Evolutionary conservation across 2,113 vertebrate species (phyloP).

Genomic region (Halichoeres trimaculatus): DNA sequence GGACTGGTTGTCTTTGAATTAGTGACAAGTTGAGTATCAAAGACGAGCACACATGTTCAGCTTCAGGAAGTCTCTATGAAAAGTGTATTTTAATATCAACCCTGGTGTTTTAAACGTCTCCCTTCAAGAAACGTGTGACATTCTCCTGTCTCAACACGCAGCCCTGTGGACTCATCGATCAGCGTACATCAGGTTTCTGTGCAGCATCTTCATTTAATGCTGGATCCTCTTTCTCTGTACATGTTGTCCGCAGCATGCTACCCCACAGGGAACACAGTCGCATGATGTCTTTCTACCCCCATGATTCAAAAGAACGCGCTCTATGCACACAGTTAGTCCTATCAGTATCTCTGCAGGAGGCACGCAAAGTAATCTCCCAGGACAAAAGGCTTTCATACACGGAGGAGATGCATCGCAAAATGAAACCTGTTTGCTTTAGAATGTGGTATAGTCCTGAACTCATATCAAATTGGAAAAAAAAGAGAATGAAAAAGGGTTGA

Average conservation of each 20-base stretch:
- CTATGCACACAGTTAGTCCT: conserved; percentile 50
- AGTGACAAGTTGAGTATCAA: background rate
- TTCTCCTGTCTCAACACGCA: conserved; percentile 30
- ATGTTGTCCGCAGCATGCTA: conserved; percentile 27
- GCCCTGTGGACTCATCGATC: conserved; percentile 55
- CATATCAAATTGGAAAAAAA: conserved; percentile 3
- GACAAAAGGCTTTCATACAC: conserved; percentile 41
- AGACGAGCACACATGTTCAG: background rate
- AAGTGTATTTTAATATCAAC: background rate
- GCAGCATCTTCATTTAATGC: conserved; percentile 51
- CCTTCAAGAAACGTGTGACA: conserved; percentile 44
- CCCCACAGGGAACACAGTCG: conserved; percentile 45
- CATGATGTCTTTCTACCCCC: background rate
- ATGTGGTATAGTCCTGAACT: conserved; percentile 12
- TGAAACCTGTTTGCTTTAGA: conserved; percentile 9
- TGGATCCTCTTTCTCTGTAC: conserved; percentile 31
- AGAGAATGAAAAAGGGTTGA: background rate
- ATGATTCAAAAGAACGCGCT: conserved; percentile 34
- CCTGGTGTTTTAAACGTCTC: conserved; percentile 7
- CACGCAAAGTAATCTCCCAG: conserved; percentile 32
- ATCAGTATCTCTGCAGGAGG: conserved; percentile 43
- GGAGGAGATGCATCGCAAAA: conserved; percentile 27
- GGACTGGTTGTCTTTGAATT: background rate
- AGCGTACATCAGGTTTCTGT: conserved; percentile 44
- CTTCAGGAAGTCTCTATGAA: too few relatives aligned